Base-by-base conservation (phyloP, 2,888 invertebrate genomes). In the Chelonus formosanus region DNA sequence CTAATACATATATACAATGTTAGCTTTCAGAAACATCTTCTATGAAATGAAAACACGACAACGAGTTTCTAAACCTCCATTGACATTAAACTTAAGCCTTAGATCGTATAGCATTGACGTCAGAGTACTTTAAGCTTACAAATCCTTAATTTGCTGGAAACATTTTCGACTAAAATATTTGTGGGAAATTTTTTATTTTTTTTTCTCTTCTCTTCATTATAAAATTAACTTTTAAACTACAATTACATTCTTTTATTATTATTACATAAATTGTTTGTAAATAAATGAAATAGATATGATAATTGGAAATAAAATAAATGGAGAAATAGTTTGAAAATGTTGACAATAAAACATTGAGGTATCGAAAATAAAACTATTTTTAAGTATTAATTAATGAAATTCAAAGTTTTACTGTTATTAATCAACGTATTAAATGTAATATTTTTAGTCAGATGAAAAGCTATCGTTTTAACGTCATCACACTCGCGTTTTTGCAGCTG, bases 121-220 rank as follows among this genome's bases (percentile, higher is more conserved):
- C 61, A 61, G 10, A 52, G 35, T 57, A 57, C 53, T 34, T 31
- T 52, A 61, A 43, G 34, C 43, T 31, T 32, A 40, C 52, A 61
- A 53, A 53, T 61, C 61, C 43, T 43, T 61, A 43, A 61, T 52
- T 61, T 50, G 40, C 60, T 52, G 52, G 34, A 52, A 34, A 52
- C 52, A 52, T 52, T 52, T 52, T 52, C 52, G 31, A 5, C 10
- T 52, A 52, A 52, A 34, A 52, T 52, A 5, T 52, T 52, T 52
- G 32, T 52, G 3, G 52, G 31, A 8, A 32, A 32, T 5, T 52
- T 48, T 48, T 48, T 10, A 7, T 48, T 10, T 5, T n/a, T n/a
- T 48, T 31, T 8, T 52, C 31, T 10, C 6, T 48, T 48, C 31
- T 20, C 31, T 20, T 48, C 48, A 48, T 48, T 10, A 6, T 31